A percentile compares a stretch with the other conserved stretches of the same genome.
Conservation (phyloP, 2,888 invertebrate genomes). For the Ennomos erosarius region DNA sequence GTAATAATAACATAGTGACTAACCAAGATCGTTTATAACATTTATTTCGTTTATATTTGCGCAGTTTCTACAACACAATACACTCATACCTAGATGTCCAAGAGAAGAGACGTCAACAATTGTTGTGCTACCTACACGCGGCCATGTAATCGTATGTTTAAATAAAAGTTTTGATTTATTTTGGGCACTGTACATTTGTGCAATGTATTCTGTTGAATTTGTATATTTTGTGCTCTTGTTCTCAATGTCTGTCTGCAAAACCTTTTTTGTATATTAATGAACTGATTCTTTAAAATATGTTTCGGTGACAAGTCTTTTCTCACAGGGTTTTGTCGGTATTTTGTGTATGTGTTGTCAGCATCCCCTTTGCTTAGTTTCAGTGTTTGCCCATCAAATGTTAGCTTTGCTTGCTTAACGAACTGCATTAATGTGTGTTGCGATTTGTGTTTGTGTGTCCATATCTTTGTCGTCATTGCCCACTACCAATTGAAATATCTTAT, state of each 20-base stretch:
- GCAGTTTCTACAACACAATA: slow-evolving; percentile 81
- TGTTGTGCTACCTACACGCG: slow-evolving; percentile 70
- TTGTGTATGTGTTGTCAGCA: slow-evolving; percentile 29
- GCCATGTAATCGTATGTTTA: slow-evolving; percentile 74
- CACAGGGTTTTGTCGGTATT: not conserved
- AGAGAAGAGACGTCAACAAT: slow-evolving; percentile 69
- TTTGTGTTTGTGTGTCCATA: slow-evolving; percentile 82
- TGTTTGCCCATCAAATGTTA: slow-evolving; percentile 46
- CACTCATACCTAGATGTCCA: slow-evolving; percentile 82
- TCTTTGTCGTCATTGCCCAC: slow-evolving; percentile 42
- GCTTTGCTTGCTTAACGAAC: slow-evolving; percentile 57
- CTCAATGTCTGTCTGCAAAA: slow-evolving; percentile 3
- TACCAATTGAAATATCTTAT: slow-evolving; percentile 34
- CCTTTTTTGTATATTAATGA: not conserved
- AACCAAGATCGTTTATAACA: slow-evolving; percentile 49
- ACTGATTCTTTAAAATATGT: not conserved
- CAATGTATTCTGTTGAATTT: slow-evolving; percentile 45
- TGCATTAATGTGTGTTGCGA: slow-evolving; percentile 74
- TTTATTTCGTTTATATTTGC: slow-evolving; percentile 67
- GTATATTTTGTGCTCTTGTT: slow-evolving; percentile 23
- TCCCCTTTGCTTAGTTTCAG: slow-evolving; percentile 31
- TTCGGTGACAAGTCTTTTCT: not conserved
- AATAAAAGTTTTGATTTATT: slow-evolving; percentile 47
- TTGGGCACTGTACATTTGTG: slow-evolving; percentile 71
- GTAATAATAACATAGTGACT: slow-evolving; percentile 44